These are phyloP conservation scores for Lagopus leucura DNA, from an alignment of 2,113 vertebrate genomes.

Conservation along the genomic window DNA sequence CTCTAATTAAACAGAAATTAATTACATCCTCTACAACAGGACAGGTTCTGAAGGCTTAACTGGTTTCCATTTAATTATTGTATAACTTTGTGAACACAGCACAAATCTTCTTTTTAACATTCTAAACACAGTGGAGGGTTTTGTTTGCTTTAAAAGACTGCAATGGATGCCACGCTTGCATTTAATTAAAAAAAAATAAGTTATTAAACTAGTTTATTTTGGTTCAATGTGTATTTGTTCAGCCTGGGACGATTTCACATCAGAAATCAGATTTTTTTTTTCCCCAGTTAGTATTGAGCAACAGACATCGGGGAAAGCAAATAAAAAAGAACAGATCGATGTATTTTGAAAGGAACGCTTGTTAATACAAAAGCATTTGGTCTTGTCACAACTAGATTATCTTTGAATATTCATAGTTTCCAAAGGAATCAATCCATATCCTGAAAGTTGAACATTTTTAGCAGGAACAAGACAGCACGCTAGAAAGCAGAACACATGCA, in stretches of 20 bases:
- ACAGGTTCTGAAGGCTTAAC: constrained; percentile 24
- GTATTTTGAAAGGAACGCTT: neutral
- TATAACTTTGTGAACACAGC: constrained; percentile 14
- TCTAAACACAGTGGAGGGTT: neutral
- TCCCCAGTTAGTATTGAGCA: neutral
- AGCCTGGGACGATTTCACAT: neutral
- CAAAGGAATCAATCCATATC: neutral
- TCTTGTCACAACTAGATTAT: neutral
- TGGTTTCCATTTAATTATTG: constrained; percentile 42
- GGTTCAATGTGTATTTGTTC: neutral
- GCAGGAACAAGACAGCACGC: neutral
- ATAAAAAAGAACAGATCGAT: constrained; percentile 17
- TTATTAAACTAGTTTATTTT: constrained; percentile 35
- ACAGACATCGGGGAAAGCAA: neutral
- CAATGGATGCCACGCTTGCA: constrained; percentile 30
- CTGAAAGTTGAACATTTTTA: neutral
- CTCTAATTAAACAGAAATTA: constrained; percentile 46
- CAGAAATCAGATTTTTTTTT: neutral
- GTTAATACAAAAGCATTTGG: neutral
- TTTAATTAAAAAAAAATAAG: constrained; percentile 53
- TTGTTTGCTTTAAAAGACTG: constrained; percentile 48
- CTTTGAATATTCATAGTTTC: neutral
- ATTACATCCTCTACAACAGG: constrained; percentile 9
- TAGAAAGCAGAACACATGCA: neutral
- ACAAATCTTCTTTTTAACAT: constrained; percentile 56